These are phyloP conservation scores for Steinernema scapterisci DNA, from an alignment of 2,888 invertebrate genomes.

Conservation along the genomic window DNA sequence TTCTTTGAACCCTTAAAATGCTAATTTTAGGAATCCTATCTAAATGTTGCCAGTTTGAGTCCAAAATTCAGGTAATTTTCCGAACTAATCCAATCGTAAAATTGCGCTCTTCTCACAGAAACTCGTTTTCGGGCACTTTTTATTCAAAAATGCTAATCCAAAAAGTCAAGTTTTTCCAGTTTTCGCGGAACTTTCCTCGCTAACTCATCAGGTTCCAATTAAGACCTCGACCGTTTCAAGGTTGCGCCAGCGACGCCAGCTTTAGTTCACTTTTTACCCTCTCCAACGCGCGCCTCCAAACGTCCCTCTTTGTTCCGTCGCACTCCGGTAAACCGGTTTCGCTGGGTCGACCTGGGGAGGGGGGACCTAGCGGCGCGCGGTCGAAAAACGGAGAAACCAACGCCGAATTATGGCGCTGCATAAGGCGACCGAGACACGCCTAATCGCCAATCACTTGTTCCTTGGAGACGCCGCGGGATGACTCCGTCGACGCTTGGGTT, in stretches of 20 bases:
- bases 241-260: slow-evolving; percentile 5
- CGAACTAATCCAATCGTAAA: too few species aligned
- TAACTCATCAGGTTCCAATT: slow-evolving; percentile 29
- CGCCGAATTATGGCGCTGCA: slow-evolving; percentile 3
- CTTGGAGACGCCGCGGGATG: background rate
- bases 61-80: too few species aligned
- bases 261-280: background rate
- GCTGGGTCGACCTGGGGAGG: background rate
- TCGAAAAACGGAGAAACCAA: background rate
- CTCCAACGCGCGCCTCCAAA: background rate
- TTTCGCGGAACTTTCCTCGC: too few species aligned
- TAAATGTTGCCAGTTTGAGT: too few species aligned
- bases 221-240: slow-evolving; percentile 3
- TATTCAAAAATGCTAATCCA: background rate
- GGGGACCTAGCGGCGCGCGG: too few species aligned
- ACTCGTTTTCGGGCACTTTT: too few species aligned
- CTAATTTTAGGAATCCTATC: too few species aligned
- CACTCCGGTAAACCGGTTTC: slow-evolving; percentile 1
- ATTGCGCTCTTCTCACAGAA: too few species aligned
- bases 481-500: background rate
- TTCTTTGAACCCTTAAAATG: too few species aligned
- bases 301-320: slow-evolving; percentile 11
- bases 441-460: slow-evolving; percentile 1
- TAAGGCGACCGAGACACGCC: background rate
- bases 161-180: too few species aligned